A percentile compares a stretch with the other conserved stretches of the same genome.
phyloP scores from a whole-genome alignment of 2,888 invertebrate species.

The Apotomis turbidana region DNA sequence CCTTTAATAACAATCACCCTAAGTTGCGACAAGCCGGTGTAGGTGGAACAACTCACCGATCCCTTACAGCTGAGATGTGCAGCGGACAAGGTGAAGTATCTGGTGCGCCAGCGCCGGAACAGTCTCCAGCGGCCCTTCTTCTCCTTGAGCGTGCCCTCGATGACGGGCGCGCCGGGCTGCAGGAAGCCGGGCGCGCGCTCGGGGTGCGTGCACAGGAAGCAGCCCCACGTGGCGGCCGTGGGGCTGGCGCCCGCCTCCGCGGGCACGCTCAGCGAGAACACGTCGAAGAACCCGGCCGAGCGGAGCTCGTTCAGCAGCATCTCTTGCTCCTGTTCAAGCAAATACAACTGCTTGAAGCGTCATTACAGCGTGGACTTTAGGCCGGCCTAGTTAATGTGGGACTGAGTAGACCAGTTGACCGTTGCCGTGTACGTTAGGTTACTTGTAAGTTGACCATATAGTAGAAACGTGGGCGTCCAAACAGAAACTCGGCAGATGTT shows the following conservation, averaged over 20 bases:
- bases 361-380: no score
- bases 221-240: constrained; percentile 88
- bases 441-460: no score
- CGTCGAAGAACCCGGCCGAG: constrained; percentile 95
- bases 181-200: constrained; percentile 94
- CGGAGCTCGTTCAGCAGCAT: constrained; percentile 92
- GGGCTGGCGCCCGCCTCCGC: constrained; percentile 61
- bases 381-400: no score
- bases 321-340: constrained; percentile 89
- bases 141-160: constrained; percentile 95
- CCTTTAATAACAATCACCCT: constrained; percentile 89
- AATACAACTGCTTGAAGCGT: background rate
- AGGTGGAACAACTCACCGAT: constrained; percentile 83
- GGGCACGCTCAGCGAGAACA: constrained; percentile 89
- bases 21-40: constrained; percentile 62
- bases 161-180: constrained; percentile 88
- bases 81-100: constrained; percentile 97
- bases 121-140: constrained; percentile 96
- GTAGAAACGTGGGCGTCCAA: no score
- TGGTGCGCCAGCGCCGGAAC: constrained; percentile 95
- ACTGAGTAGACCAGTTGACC: no score
- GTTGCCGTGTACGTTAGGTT: no score
- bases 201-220: constrained; percentile 96
- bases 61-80: constrained; percentile 95
- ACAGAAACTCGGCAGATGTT: no score